Evolutionary conservation across 2,797 vertebrate genomes (phyloP), one percentile per base, ranked within the genome.

Genomic region (Heterohyrax brucei): DNA sequence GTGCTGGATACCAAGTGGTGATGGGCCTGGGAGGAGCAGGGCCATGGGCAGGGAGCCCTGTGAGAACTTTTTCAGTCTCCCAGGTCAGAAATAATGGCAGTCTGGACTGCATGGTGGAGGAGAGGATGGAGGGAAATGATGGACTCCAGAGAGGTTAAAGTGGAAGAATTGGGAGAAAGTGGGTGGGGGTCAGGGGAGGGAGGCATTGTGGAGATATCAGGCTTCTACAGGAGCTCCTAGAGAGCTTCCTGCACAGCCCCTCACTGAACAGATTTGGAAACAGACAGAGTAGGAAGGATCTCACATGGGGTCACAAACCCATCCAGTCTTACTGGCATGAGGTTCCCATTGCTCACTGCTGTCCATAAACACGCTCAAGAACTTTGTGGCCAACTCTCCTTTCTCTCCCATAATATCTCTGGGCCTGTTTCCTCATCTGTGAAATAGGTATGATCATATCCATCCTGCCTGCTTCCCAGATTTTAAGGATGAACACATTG

Each of bases 261-360:
- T 68, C 88, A 46, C 48, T 61, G 14, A 53, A 28, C 53, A 62
- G 68, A 70, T 76, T 75, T 86, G 59, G 87, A 86, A 81, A 81
- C 91, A 93, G 87, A 62, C 44, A 77, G 19, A 68, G 61, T 16
- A 75, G 77, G 68, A 77, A 85, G 48, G 48, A 30, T 86, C 30
- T n/a, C 44, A 33, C 18, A 59, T 3, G 56, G n/a, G 53, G 50
- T 64, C 28, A 62, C 50, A n/a, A 8, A 18, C 53, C 9, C 30
- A 86, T 50, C 44, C 70, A 77, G 61, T 61, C 50, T 33, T 39
- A 44, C 64, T 28, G 12, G 24, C 33, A 13, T 3, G 14, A 76
- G 39, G 8, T 10, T 44, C 61, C 8, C 6, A 3, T 61, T 39
- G 39, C 9, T 2, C 22, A 7, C 30, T 5, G 24, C 13, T 22